These are phyloP conservation scores for Andrena bicolor DNA, from an alignment of 2,888 invertebrate genomes.

Conservation along the genomic window DNA sequence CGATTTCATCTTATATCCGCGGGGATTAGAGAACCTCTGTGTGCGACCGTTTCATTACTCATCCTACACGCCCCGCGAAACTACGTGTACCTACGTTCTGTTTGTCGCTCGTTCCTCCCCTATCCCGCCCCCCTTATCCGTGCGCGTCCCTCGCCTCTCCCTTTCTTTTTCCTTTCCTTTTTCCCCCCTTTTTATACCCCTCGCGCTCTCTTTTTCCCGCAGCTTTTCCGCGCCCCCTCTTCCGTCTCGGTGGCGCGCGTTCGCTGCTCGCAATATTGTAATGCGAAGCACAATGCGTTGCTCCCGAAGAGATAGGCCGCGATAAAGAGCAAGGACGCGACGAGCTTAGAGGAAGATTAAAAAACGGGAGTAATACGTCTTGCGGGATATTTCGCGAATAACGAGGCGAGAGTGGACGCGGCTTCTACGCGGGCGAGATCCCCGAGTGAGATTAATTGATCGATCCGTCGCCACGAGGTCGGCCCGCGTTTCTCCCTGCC, in stretches of 20 bases:
- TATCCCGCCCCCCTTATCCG: slow-evolving; percentile 32
- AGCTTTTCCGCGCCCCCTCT: slow-evolving; percentile 27
- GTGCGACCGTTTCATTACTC: slow-evolving; percentile 78
- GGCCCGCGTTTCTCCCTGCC: background rate
- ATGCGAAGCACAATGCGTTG: slow-evolving; percentile 71
- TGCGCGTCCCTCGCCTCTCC: slow-evolving; percentile 23
- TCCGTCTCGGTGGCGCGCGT: slow-evolving; percentile 35
- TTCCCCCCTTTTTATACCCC: background rate
- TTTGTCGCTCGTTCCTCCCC: slow-evolving; percentile 49
- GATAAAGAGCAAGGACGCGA: slow-evolving; percentile 60
- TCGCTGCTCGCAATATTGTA: slow-evolving; percentile 74
- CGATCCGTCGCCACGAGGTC: slow-evolving; percentile 12
- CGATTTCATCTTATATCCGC: slow-evolving; percentile 74
- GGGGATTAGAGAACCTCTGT: slow-evolving; percentile 75
- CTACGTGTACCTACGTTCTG: slow-evolving; percentile 58
- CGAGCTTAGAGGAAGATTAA: slow-evolving; percentile 63
- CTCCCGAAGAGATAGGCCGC: slow-evolving; percentile 63
- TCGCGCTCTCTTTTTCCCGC: slow-evolving; percentile 19
- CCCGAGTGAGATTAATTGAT: slow-evolving; percentile 55
- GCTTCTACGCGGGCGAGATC: slow-evolving; percentile 16
- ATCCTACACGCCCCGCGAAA: slow-evolving; percentile 68
- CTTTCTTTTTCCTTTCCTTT: background rate
- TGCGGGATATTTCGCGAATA: slow-evolving; percentile 58
- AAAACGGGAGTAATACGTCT: slow-evolving; percentile 64
- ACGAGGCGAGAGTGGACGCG: slow-evolving; percentile 34